Conservation (phyloP, 1,140 invertebrate species). For the Eumaeus atala region DNA sequence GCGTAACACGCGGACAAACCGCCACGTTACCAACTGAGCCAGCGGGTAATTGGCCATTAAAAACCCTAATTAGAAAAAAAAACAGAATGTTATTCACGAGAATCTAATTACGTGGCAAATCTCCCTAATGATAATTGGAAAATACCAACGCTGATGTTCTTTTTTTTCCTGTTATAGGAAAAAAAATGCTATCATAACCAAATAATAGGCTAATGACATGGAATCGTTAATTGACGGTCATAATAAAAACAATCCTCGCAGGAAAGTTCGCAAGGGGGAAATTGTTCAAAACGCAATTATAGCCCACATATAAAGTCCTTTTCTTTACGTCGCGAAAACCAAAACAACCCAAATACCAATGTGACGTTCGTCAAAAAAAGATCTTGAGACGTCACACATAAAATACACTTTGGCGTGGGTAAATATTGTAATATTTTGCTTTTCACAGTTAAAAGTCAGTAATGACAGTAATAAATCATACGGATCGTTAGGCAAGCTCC, state of each 20-base stretch:
- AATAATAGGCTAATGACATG: conserved; percentile 18
- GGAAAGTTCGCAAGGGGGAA: conserved; percentile 36
- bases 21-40: no score
- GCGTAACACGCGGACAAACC: no score
- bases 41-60: no score
- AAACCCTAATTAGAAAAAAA: no score
- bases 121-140: neutral
- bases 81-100: neutral
- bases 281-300: conserved; percentile 54
- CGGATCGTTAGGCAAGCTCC: conserved; percentile 65
- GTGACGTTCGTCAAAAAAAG: neutral
- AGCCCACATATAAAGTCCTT: conserved; percentile 40
- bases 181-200: conserved; percentile 12
- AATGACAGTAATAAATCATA: conserved; percentile 74
- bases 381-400: conserved; percentile 6
- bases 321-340: conserved; percentile 27
- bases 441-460: conserved; percentile 31
- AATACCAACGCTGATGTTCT: neutral
- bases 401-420: conserved; percentile 16
- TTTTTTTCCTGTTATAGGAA: neutral
- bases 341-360: conserved; percentile 20
- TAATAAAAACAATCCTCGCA: conserved; percentile 30
- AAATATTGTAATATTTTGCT: conserved; percentile 30
- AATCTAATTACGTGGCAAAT: neutral
- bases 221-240: conserved; percentile 22